Percentiles rank a stretch among this genome's conserved stretches.
These are phyloP conservation scores for Cerastoderma edule DNA, from an alignment of 2,888 invertebrate species.

Conservation along the genomic window DNA sequence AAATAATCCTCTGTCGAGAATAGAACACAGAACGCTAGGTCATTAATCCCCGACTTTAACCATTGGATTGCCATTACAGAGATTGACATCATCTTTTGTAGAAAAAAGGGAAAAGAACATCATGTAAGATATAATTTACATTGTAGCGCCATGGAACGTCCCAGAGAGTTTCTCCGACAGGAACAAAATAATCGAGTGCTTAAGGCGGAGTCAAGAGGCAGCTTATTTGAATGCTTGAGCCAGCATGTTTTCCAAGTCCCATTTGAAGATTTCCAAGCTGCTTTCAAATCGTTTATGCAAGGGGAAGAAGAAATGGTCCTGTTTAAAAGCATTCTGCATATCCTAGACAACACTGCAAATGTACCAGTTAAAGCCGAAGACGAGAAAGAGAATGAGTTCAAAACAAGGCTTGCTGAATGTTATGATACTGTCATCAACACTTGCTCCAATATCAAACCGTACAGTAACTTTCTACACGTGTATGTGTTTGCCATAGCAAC, in stretches of 20 bases:
- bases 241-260: not conserved
- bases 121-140: too few species aligned
- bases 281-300: not conserved
- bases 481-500: conserved; percentile 17
- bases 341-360: conserved; percentile 10
- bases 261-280: not conserved
- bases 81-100: too few species aligned
- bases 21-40: too few species aligned
- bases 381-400: not conserved
- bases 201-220: not conserved
- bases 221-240: conserved; percentile 7
- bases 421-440: not conserved
- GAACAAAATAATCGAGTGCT: not conserved
- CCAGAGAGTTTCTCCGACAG: not conserved
- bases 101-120: too few species aligned
- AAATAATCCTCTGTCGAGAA: too few species aligned
- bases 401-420: not conserved
- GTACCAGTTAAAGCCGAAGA: conserved; percentile 1
- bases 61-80: too few species aligned
- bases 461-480: conserved; percentile 11
- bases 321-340: conserved; percentile 14
- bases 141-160: too few species aligned
- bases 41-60: too few species aligned
- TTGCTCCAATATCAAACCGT: not conserved
- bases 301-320: not conserved